Evolutionary conservation across 2,888 invertebrate species (phyloP).

Genomic region (Polydrusus tereticollis): DNA sequence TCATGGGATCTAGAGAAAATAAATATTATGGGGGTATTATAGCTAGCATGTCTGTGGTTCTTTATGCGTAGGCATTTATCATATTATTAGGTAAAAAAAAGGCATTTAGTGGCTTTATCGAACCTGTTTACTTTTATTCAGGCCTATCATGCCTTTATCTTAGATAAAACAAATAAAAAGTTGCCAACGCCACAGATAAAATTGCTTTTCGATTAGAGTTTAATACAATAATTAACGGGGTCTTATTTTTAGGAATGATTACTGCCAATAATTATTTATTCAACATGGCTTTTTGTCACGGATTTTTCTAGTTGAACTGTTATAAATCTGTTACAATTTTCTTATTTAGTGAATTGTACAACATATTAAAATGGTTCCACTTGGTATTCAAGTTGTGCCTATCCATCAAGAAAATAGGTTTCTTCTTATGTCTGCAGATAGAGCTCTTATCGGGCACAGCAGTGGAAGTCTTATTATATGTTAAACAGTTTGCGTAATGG

Average conservation of each 20-base stretch:
- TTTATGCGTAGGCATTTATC: too few species aligned
- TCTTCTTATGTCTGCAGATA: too few species aligned
- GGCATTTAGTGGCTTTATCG: not conserved
- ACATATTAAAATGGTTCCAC: too few species aligned
- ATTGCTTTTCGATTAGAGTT: not conserved
- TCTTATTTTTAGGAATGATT: conserved; percentile 6
- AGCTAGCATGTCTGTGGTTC: too few species aligned
- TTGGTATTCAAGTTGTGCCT: too few species aligned
- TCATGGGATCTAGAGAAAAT: conserved; percentile 63
- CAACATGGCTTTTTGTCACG: too few species aligned
- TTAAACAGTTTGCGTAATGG: not conserved
- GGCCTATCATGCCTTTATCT: not conserved
- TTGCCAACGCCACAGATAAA: not conserved
- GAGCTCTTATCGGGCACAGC: too few species aligned
- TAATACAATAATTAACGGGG: not conserved
- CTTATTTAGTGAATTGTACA: too few species aligned
- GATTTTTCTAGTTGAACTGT: too few species aligned
- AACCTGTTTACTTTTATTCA: not conserved
- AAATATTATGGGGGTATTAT: not conserved
- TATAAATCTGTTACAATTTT: too few species aligned
- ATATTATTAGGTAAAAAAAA: not conserved
- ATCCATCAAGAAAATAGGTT: too few species aligned
- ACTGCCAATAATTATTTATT: not conserved
- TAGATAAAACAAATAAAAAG: conserved; percentile 1
- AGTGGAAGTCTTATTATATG: not conserved